Base-by-base conservation (phyloP, 2,888 invertebrate species). In the Caenorhabditis japonica region DNA sequence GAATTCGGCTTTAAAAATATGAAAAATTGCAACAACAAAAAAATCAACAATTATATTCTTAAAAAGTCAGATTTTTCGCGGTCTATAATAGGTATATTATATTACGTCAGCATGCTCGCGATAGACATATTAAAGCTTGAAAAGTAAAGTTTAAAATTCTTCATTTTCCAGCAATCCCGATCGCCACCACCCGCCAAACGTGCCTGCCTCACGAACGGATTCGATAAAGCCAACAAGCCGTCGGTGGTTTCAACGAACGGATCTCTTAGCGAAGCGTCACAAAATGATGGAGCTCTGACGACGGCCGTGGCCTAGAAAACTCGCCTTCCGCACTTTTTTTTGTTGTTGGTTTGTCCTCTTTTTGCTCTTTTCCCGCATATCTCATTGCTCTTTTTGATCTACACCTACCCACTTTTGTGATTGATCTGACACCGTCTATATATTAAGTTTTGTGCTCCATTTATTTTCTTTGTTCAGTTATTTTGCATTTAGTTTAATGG, bases 141-240 rank as follows among this genome's bases (percentile, higher is more conserved):
- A n/a, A n/a, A n/a, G n/a, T n/a, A n/a, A n/a, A n/a, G n/a, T n/a
- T n/a, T n/a, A n/a, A n/a, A n/a, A n/a, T n/a, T n/a, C n/a, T n/a
- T n/a, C n/a, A n/a, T n/a, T 7, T 73, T 68, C 3, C 56, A 73
- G 73, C 55, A 58, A 49, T 68, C 69, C 4, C 69, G 46, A 15
- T 69, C 75, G 1, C 79, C 79, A 13, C 76, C 79, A 17, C 56
- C 66, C 10, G 12, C 72, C 4, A 79, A 79, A 62, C 64, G 79
- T 15, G 38, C 60, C n/a, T 76, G 76, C 36, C 52, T 79, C 3
- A 66, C 75, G 27, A 79, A 79, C 41, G 79, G 79, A 21, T 79
- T 70, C 49, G 79, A 76, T 36, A 76, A 79, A 46, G 53, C 76
- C 33, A 76, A 78, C 30, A 30, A 30, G 30, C 10, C 30, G 34